phyloP scores from a whole-genome alignment of 2,113 vertebrate species.

The Scomber scombrus region DNA sequence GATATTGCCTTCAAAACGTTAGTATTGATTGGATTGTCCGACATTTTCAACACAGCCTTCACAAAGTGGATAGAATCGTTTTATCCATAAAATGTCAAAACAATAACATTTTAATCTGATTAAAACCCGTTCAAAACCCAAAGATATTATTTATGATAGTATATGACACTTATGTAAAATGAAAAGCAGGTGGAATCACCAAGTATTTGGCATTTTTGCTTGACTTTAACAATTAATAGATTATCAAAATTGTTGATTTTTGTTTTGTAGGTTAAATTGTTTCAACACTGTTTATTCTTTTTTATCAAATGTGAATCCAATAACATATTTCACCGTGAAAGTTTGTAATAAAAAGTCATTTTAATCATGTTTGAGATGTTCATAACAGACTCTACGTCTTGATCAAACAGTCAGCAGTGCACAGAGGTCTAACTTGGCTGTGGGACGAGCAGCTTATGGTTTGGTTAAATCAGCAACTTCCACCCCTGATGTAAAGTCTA shows the following conservation, averaged over 20 bases:
- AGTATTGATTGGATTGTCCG: not conserved
- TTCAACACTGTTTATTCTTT: not conserved
- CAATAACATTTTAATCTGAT: too few species aligned
- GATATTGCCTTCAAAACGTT: not conserved
- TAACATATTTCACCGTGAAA: conserved; percentile 4
- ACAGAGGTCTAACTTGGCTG: conserved; percentile 49
- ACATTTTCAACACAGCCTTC: not conserved
- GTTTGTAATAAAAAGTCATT: not conserved
- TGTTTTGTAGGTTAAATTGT: too few species aligned
- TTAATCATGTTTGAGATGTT: conserved; percentile 24
- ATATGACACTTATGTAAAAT: too few species aligned
- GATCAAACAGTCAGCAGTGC: conserved; percentile 50
- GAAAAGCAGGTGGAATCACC: not conserved
- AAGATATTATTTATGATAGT: too few species aligned
- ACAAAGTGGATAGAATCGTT: too few species aligned
- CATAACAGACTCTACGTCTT: conserved; percentile 23
- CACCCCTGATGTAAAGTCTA: conserved; percentile 67
- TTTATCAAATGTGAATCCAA: not conserved
- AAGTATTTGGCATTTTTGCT: not conserved
- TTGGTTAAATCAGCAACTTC: conserved; percentile 74
- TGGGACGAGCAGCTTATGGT: conserved; percentile 61
- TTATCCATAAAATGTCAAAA: too few species aligned
- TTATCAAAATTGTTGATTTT: too few species aligned
- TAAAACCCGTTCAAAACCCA: too few species aligned
- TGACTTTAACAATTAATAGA: not conserved